A percentile compares a stretch with the other conserved stretches of the same genome.
phyloP scores from a whole-genome alignment of 2,113 vertebrate genomes.

The Phaethornis superciliosus region DNA sequence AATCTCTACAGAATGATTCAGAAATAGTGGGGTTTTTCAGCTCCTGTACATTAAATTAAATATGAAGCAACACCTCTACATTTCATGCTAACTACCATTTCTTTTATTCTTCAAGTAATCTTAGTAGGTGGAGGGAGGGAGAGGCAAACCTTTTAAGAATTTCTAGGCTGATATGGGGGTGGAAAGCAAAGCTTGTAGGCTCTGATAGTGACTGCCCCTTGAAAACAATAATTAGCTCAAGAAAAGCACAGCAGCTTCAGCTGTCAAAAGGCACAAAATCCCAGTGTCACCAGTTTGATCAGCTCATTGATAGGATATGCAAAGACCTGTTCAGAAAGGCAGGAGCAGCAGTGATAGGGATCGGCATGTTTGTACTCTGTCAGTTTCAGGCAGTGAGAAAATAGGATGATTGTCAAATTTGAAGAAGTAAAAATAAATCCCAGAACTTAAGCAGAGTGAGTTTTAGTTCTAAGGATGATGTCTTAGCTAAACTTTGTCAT shows the following conservation, averaged over 20 bases:
- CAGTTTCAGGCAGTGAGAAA: slow-evolving; percentile 12
- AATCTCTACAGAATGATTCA: slow-evolving; percentile 19
- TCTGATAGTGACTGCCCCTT: slow-evolving; percentile 57
- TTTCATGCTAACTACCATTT: slow-evolving; percentile 46
- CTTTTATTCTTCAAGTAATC: slow-evolving; percentile 56
- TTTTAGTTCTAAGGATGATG: neutral
- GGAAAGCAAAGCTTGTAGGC: slow-evolving; percentile 56
- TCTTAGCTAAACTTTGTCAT: neutral
- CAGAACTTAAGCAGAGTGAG: neutral
- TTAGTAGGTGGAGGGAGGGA: slow-evolving; percentile 43
- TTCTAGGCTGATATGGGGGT: slow-evolving; percentile 46
- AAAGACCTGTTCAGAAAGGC: slow-evolving; percentile 44
- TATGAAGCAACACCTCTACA: slow-evolving; percentile 51
- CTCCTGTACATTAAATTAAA: slow-evolving; percentile 20
- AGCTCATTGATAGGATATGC: slow-evolving; percentile 55
- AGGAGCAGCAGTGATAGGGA: slow-evolving; percentile 8
- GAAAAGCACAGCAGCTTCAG: slow-evolving; percentile 56
- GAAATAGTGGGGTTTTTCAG: neutral
- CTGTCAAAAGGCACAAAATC: slow-evolving; percentile 69
- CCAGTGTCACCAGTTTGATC: slow-evolving; percentile 50
- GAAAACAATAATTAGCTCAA: slow-evolving; percentile 75
- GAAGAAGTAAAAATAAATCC: slow-evolving; percentile 29
- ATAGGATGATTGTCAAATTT: neutral
- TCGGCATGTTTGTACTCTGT: neutral
- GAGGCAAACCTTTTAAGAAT: slow-evolving; percentile 26